A percentile compares a stretch with the other conserved stretches of the same genome.
These are phyloP conservation scores for Gymnothorax javanicus DNA, from an alignment of 2,797 vertebrate species.

Conservation along the genomic window DNA sequence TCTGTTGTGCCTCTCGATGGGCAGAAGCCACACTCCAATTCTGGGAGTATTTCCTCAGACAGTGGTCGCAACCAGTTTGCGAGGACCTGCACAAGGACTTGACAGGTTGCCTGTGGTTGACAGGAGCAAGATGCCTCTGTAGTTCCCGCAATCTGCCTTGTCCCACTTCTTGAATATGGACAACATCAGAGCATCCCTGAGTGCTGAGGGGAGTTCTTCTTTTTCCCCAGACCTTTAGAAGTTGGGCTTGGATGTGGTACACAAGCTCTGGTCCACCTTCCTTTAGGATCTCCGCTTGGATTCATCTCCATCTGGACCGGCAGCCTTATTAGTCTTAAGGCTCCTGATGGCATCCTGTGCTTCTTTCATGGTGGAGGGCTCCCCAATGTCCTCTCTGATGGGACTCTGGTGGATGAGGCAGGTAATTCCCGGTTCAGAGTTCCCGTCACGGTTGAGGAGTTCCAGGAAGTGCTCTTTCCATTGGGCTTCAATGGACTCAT, in stretches of 20 bases:
- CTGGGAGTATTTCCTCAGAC: conserved; percentile 29
- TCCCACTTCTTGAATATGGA: conserved; percentile 5
- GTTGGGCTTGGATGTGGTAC: background rate
- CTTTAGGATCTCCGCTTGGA: too few species aligned
- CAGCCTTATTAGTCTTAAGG: too few species aligned
- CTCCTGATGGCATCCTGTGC: too few species aligned
- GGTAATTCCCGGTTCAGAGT: background rate
- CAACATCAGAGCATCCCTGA: conserved; percentile 28
- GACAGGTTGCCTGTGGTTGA: conserved; percentile 6
- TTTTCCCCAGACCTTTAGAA: conserved; percentile 34
- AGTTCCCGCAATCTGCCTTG: conserved; percentile 17
- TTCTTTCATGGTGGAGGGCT: too few species aligned
- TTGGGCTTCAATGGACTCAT: too few species aligned
- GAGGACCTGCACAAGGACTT: conserved; percentile 4
- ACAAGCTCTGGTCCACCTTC: too few species aligned
- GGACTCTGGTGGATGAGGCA: conserved; percentile 26
- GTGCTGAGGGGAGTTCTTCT: conserved; percentile 23
- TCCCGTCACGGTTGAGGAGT: conserved; percentile 9
- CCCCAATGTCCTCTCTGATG: background rate
- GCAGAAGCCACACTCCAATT: conserved; percentile 10
- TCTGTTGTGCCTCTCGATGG: background rate
- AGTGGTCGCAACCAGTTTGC: conserved; percentile 11
- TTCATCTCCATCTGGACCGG: too few species aligned
- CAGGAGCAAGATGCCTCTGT: conserved; percentile 29
- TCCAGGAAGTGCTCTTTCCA: background rate